These are phyloP conservation scores for Pheosia tremula DNA, from an alignment of 2,888 invertebrate genomes.

Conservation along the genomic window DNA sequence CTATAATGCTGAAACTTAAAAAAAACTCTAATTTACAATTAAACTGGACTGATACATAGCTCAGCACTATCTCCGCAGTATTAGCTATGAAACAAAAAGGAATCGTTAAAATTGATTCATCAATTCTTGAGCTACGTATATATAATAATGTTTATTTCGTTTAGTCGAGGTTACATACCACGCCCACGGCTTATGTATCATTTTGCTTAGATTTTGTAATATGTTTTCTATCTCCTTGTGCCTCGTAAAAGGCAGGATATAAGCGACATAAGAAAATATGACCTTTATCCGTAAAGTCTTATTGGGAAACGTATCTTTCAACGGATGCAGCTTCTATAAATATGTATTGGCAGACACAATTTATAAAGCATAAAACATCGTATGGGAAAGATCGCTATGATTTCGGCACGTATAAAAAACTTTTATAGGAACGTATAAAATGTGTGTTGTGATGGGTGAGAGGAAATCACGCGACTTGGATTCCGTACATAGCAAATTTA, in stretches of 20 bases:
- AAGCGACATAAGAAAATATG: background rate
- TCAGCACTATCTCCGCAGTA: too few species aligned
- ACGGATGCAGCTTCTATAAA: background rate
- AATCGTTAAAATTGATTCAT: too few species aligned
- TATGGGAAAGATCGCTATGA: background rate
- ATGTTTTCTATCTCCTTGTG: background rate
- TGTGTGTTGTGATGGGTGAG: background rate
- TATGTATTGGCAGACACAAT: background rate
- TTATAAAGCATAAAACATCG: conserved; percentile 5
- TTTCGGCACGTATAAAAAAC: background rate
- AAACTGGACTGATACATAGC: too few species aligned
- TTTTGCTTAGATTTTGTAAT: background rate
- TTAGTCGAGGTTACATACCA: too few species aligned
- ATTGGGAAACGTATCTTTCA: background rate
- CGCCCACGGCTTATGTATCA: background rate
- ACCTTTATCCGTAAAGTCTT: conserved; percentile 1
- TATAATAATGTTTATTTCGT: too few species aligned
- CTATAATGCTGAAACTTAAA: too few species aligned
- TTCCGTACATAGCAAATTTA: background rate
- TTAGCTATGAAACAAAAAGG: too few species aligned
- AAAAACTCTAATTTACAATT: too few species aligned
- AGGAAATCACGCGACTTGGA: background rate
- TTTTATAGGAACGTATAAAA: conserved; percentile 2
- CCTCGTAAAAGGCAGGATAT: conserved; percentile 2
- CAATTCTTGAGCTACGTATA: too few species aligned